Percentiles rank a stretch among this genome's conserved stretches.
Conservation (phyloP, 2,113 vertebrate species). For the Pholis gunnellus region DNA sequence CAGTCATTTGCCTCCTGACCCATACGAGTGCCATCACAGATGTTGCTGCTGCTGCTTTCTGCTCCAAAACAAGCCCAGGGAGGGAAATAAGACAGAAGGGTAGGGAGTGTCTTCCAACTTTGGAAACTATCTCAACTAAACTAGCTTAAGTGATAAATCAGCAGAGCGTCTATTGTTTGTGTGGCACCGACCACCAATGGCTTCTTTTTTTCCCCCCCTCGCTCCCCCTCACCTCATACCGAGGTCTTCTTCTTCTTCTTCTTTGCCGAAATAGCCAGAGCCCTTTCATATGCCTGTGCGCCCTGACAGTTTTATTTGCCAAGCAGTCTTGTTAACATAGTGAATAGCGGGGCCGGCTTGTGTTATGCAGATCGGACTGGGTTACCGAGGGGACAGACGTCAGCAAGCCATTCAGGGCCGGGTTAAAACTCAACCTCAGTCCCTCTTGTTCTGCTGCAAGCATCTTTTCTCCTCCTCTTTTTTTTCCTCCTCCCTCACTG, state of each 20-base stretch:
- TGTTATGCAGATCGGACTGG: constrained; percentile 88
- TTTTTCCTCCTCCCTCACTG: constrained; percentile 22
- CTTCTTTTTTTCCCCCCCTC: constrained; percentile 57
- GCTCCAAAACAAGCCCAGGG: constrained; percentile 53
- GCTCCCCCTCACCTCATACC: constrained; percentile 52
- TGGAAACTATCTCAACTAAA: constrained; percentile 75
- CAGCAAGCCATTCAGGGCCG: constrained; percentile 68
- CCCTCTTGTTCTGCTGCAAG: constrained; percentile 53
- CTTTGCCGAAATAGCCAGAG: constrained; percentile 54
- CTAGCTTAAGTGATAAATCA: constrained; percentile 72
- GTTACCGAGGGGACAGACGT: constrained; percentile 84
- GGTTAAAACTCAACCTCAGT: constrained; percentile 74
- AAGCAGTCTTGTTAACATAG: constrained; percentile 86
- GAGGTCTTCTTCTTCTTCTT: constrained; percentile 66
- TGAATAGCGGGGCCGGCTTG: constrained; percentile 80
- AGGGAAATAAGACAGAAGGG: constrained; percentile 20
- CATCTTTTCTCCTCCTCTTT: constrained; percentile 40
- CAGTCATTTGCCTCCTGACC: constrained; percentile 40
- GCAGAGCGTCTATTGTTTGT: constrained; percentile 75
- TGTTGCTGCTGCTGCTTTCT: constrained; percentile 50
- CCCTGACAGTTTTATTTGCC: constrained; percentile 85
- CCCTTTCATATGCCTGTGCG: constrained; percentile 78
- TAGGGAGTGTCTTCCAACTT: constrained; percentile 43
- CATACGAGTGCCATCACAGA: constrained; percentile 41
- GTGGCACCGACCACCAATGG: constrained; percentile 68